Evolutionary conservation across 1,140 invertebrate genomes (phyloP).

Genomic region (Diorhabda carinulata): DNA sequence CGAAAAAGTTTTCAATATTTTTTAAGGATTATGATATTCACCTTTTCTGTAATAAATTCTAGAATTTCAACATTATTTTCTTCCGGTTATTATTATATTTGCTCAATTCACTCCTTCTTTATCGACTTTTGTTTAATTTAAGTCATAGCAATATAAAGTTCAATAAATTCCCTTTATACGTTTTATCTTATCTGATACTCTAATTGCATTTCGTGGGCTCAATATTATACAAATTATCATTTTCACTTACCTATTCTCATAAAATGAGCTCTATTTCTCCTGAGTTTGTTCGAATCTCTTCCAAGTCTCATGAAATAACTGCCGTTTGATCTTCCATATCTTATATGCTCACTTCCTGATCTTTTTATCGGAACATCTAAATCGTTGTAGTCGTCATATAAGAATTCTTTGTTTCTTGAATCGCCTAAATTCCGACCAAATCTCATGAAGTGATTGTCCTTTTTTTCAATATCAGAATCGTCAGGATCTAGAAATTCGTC

Average conservation of each 20-base stretch:
- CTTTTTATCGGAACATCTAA: neutral
- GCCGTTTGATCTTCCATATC: conserved; percentile 3
- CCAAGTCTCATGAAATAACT: conserved; percentile 9
- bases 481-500: conserved; percentile 11
- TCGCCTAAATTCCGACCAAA: conserved; percentile 9
- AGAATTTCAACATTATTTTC: too few species aligned
- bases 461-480: conserved; percentile 11
- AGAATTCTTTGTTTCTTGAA: neutral
- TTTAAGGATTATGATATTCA: too few species aligned
- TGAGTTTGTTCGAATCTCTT: conserved; percentile 4
- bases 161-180: too few species aligned
- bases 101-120: too few species aligned
- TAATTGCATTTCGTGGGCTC: too few species aligned
- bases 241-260: conserved; percentile 15
- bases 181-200: too few species aligned
- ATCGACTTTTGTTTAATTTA: too few species aligned
- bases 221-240: too few species aligned
- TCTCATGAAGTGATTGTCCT: conserved; percentile 6
- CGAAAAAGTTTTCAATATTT: too few species aligned
- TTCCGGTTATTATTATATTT: too few species aligned
- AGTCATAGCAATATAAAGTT: too few species aligned
- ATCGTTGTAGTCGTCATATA: conserved; percentile 2
- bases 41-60: too few species aligned
- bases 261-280: neutral
- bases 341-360: conserved; percentile 13